Conservation (phyloP, 2,888 invertebrate species). For the Germaria angustata region DNA sequence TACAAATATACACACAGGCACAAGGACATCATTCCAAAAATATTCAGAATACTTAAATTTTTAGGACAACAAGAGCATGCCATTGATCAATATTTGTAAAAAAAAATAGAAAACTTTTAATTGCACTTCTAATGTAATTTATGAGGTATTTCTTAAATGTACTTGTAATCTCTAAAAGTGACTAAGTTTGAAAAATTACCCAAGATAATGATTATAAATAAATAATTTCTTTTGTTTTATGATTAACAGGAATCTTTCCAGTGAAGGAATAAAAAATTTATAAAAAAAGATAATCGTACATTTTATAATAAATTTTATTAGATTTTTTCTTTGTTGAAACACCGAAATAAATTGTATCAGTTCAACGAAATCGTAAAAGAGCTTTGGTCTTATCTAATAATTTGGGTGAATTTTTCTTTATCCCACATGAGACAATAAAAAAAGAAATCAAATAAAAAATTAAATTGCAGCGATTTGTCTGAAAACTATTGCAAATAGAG, state of each 20-base stretch:
- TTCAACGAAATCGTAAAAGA: not conserved
- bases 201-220: not conserved
- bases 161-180: no score
- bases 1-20: no score
- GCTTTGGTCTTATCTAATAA: constrained; percentile 26
- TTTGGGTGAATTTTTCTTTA: constrained; percentile 20
- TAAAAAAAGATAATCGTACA: not conserved
- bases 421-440: not conserved
- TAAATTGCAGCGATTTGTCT: not conserved
- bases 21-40: no score
- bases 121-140: no score
- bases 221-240: not conserved
- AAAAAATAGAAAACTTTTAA: no score
- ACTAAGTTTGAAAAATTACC: not conserved
- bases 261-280: not conserved
- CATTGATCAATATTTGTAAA: no score
- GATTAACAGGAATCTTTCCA: constrained; percentile 3
- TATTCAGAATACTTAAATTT: no score
- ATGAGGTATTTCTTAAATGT: no score
- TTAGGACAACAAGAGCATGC: no score
- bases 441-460: no score
- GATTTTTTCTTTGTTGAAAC: not conserved
- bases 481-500: not conserved
- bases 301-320: not conserved
- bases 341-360: not conserved